Evolutionary conservation across 2,797 vertebrate genomes (phyloP), one percentile per base, ranked within the genome.

Genomic region (Chloroceryle amazona): DNA sequence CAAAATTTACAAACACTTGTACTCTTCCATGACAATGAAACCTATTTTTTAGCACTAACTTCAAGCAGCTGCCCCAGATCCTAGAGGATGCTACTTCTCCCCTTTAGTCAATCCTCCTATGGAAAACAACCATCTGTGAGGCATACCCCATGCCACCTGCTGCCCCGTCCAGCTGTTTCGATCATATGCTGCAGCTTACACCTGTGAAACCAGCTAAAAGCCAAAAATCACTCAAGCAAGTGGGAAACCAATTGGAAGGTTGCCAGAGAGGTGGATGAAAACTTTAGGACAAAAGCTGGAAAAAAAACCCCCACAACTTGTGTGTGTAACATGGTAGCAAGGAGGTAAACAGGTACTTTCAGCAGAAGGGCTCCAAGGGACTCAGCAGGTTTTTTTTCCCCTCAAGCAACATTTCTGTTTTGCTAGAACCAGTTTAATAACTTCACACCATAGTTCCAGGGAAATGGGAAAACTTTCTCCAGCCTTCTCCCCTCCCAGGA

Each of bases 111-210:
- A 26, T 51, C 60, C 80, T 66, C 33, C 72, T 6, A 35, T 31
- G 89, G 67, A 82, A 96, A 63, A 55, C 62, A 85, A 62, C 62
- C 67, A 83, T 79, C 80, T 92, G 73, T 51, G 58, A 88, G 54
- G 57, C 71, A 17, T 7, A 19, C 35, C 60, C 61, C 49, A 76
- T 90, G 73, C 61, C 90, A 82, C 72, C 82, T 86, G 94, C 88
- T 89, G 68, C 62, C 86, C 67, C 65, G 46, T 76, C 60, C 91
- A 95, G 89, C 66, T 96, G 92, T 62, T 93, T n/a, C 0, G 0
- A 21, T 4, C 6, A 12, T 10, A 3, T 0, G 1, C 33, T 41
- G 57, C 78, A 89, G 75, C 91, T 93, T 88, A 72, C 68, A 79
- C 47, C 80, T 58, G 57, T 35, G 68, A 81, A 92, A 93, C 42